Evolutionary conservation across 2,888 invertebrate genomes (phyloP).

Genomic region (Agriopis marginaria): DNA sequence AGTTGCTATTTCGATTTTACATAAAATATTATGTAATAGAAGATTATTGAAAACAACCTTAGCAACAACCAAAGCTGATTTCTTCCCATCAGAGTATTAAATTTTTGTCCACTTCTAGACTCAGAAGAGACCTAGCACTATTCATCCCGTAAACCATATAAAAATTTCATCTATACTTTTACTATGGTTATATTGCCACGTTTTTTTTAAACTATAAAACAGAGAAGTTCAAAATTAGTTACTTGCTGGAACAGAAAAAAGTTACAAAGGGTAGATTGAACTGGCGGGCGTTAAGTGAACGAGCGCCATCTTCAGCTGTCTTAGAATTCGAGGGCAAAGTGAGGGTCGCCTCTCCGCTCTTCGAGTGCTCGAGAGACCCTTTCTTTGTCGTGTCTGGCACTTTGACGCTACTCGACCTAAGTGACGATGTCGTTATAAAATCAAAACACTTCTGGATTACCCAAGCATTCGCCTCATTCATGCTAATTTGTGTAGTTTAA

Average conservation of each 20-base stretch:
- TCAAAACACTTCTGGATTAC: constrained; percentile 11
- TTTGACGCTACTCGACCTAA: constrained; percentile 7
- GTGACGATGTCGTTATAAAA: constrained; percentile 12
- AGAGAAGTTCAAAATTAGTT: background rate
- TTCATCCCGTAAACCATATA: no score
- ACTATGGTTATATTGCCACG: background rate
- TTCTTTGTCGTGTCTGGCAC: background rate
- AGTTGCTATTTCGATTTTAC: no score
- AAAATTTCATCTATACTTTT: background rate
- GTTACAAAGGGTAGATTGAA: constrained; percentile 2
- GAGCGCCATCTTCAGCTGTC: constrained; percentile 5
- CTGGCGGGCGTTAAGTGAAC: constrained; percentile 1
- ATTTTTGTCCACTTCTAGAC: background rate
- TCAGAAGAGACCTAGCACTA: no score
- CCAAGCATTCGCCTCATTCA: background rate
- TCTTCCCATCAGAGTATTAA: no score
- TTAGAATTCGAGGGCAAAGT: constrained; percentile 7
- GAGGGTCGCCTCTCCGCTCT: constrained; percentile 10
- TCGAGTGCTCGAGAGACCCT: constrained; percentile 1
- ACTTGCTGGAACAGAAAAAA: background rate
- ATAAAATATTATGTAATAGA: no score
- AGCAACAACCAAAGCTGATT: no score
- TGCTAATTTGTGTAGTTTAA: background rate
- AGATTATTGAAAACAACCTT: no score
- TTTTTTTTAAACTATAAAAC: no score